Evolutionary conservation across 2,113 vertebrate species (phyloP).

Genomic region (Macaca mulatta): DNA sequence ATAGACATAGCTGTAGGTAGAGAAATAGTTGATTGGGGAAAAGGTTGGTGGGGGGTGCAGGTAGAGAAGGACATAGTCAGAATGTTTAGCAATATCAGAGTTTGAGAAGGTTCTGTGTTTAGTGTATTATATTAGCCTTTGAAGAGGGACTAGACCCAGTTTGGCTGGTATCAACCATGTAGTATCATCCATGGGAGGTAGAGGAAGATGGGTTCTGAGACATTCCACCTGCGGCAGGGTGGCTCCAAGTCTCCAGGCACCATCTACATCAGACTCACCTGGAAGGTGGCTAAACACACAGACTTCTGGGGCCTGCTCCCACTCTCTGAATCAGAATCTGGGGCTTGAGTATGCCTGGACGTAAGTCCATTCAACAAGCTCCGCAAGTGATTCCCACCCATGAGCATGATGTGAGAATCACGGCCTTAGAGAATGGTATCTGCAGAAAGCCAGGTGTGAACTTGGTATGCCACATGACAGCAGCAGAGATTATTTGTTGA

Average conservation of each 20-base stretch:
- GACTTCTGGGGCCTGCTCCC: neutral
- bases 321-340: neutral
- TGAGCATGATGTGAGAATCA: neutral
- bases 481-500: too few relatives aligned
- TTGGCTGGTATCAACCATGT: neutral
- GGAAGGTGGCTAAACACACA: neutral
- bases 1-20: neutral
- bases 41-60: too few relatives aligned
- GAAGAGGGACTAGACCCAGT: neutral
- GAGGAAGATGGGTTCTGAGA: neutral
- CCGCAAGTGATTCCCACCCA: neutral
- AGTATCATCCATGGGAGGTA: neutral
- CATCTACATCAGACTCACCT: neutral
- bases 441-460: neutral
- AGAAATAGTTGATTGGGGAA: neutral
- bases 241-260: neutral
- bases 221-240: too few relatives aligned
- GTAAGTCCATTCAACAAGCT: rapidly evolving
- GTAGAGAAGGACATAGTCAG: neutral
- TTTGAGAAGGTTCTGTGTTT: neutral
- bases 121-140: neutral
- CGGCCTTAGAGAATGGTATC: neutral
- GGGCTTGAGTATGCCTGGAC: neutral
- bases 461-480: rapidly evolving
- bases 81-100: neutral